Evolutionary conservation across 2,113 vertebrate genomes (phyloP).

Genomic region (Podocnemis expansa): DNA sequence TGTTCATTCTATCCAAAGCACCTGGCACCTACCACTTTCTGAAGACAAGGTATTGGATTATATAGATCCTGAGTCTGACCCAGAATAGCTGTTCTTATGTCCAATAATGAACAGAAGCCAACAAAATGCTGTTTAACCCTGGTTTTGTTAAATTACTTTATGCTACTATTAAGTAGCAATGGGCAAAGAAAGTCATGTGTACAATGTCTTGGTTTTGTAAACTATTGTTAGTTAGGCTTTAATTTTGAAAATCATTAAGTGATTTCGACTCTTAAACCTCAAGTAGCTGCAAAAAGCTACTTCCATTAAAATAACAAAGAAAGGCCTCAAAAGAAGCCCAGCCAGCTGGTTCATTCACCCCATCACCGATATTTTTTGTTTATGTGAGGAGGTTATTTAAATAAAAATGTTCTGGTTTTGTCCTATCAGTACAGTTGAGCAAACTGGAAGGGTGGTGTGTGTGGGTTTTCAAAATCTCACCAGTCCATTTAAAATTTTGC

Average conservation of each 20-base stretch:
- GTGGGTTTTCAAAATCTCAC: neutral
- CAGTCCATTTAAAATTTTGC: neutral
- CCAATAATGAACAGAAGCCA: slow-evolving; percentile 57
- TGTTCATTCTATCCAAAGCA: neutral
- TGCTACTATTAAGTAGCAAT: slow-evolving; percentile 39
- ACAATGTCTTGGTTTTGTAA: neutral
- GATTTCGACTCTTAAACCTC: too few relatives aligned
- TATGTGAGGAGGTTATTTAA: neutral
- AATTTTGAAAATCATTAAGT: slow-evolving; percentile 11
- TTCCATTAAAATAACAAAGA: too few relatives aligned
- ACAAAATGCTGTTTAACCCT: slow-evolving; percentile 55
- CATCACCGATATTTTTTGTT: neutral
- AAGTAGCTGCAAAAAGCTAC: too few relatives aligned
- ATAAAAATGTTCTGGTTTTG: neutral
- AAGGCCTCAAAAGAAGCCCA: too few relatives aligned
- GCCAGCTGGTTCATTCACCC: neutral
- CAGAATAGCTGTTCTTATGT: too few relatives aligned
- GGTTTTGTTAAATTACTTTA: slow-evolving; percentile 66
- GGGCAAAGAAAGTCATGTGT: neutral
- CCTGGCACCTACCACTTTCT: too few relatives aligned
- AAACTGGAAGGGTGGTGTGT: neutral
- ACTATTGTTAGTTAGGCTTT: neutral
- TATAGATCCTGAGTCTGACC: too few relatives aligned
- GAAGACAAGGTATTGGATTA: neutral
- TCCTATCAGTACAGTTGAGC: neutral